phyloP scores from a whole-genome alignment of 2,888 invertebrate genomes.

The Ditula angustiorana region DNA sequence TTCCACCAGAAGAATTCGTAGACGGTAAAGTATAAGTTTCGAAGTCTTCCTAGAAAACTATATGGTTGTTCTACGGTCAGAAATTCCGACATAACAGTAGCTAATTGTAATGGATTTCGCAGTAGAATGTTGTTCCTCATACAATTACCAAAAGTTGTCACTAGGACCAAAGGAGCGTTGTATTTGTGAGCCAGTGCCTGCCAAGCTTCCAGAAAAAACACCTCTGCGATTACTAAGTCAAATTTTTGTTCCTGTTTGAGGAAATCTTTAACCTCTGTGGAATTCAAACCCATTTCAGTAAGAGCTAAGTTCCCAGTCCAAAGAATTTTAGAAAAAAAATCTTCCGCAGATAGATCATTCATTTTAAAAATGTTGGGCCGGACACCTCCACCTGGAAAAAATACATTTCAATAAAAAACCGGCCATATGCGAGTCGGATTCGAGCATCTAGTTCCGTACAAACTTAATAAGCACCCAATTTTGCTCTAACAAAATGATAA shows the following conservation, averaged over 20 bases:
- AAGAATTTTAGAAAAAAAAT: conserved; percentile 66
- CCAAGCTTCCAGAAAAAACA: conserved; percentile 78
- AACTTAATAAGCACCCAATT: too few relatives aligned
- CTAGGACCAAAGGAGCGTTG: conserved; percentile 68
- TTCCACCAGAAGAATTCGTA: conserved; percentile 76
- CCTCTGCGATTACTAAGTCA: conserved; percentile 79
- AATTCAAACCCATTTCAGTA: conserved; percentile 68
- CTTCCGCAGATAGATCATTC: conserved; percentile 64
- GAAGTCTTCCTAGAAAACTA: conserved; percentile 79
- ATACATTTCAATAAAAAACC: not conserved
- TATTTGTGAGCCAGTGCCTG: conserved; percentile 77
- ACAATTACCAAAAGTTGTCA: conserved; percentile 75
- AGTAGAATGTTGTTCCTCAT: conserved; percentile 71
- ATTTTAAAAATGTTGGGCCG: conserved; percentile 75
- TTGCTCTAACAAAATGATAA: too few relatives aligned
- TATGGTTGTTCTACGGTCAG: conserved; percentile 72
- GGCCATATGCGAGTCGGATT: too few relatives aligned
- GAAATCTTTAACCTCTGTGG: conserved; percentile 61
- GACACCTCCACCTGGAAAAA: conserved; percentile 60
- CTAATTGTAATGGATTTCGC: conserved; percentile 72
- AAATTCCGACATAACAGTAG: conserved; percentile 70
- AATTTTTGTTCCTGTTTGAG: conserved; percentile 67
- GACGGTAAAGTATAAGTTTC: conserved; percentile 74
- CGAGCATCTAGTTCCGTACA: too few relatives aligned
- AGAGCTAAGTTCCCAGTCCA: conserved; percentile 68